Percentiles rank a stretch among this genome's conserved stretches.
Conservation (phyloP, 2,113 vertebrate genomes). For the Aphyosemion australe region DNA sequence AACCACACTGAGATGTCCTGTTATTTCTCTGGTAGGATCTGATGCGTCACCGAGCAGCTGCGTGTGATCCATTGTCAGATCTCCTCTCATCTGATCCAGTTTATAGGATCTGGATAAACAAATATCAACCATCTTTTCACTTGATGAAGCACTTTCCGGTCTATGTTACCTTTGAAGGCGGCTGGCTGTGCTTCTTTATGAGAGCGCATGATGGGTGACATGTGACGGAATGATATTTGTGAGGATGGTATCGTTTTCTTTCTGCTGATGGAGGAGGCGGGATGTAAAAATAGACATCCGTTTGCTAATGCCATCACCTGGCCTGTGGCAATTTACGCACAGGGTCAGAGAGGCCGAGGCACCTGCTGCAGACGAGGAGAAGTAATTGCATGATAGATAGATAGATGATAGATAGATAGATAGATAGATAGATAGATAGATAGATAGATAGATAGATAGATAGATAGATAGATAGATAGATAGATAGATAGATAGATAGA, state of each 20-base stretch:
- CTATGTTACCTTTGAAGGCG: neutral
- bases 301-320: slow-evolving; percentile 70
- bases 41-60: no score
- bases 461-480: slow-evolving; percentile 27
- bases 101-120: no score
- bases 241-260: slow-evolving; percentile 35
- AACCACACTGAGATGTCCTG: neutral
- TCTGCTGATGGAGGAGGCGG: slow-evolving; percentile 33
- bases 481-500: slow-evolving; percentile 32
- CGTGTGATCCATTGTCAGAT: no score
- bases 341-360: slow-evolving; percentile 45
- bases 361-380: slow-evolving; percentile 58
- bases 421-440: slow-evolving; percentile 18
- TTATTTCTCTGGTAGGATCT: no score
- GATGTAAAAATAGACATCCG: slow-evolving; percentile 59
- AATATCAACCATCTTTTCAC: no score
- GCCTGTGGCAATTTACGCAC: slow-evolving; percentile 47
- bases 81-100: no score
- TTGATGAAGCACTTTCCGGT: no score
- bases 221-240: slow-evolving; percentile 54
- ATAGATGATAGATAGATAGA: slow-evolving; percentile 31
- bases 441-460: slow-evolving; percentile 10
- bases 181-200: neutral
- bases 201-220: slow-evolving; percentile 36
- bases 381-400: slow-evolving; percentile 50